Evolutionary conservation across 53 echinoderm and acorn worm species (phyloP).

Genomic region (Holothuria leucospilota): DNA sequence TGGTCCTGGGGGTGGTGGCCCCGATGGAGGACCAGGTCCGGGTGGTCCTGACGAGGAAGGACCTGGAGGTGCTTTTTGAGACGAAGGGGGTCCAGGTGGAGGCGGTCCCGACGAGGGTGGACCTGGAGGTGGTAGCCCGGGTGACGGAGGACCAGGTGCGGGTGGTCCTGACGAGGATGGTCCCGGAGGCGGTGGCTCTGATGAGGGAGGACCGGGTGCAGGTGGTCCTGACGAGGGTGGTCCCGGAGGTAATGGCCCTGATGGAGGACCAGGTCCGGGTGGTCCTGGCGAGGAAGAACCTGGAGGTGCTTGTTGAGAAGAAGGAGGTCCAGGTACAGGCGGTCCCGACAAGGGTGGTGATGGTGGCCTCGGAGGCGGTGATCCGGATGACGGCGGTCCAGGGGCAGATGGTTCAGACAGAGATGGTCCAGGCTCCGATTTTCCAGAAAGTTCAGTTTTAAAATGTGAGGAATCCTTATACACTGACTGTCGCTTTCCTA

Average conservation of each 20-base stretch:
- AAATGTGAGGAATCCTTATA: background rate
- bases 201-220: constrained; percentile 1
- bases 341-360: background rate
- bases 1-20: background rate
- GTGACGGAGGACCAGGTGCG: too few species aligned
- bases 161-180: background rate
- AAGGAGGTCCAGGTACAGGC: background rate
- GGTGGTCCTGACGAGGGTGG: background rate
- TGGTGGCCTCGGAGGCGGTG: background rate
- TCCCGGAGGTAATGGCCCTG: constrained; percentile 8
- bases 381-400: constrained; percentile 23
- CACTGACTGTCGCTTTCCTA: background rate
- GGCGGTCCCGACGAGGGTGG: background rate
- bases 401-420: constrained; percentile 5
- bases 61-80: too few species aligned
- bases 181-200: background rate
- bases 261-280: background rate
- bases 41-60: background rate
- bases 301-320: background rate
- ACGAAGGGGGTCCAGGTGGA: background rate
- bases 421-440: background rate
- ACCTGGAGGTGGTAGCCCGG: background rate
- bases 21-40: background rate
- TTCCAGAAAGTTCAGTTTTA: background rate
- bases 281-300: background rate